Base-by-base conservation (phyloP, 2,888 invertebrate genomes). In the Athripsodes cinereus region DNA sequence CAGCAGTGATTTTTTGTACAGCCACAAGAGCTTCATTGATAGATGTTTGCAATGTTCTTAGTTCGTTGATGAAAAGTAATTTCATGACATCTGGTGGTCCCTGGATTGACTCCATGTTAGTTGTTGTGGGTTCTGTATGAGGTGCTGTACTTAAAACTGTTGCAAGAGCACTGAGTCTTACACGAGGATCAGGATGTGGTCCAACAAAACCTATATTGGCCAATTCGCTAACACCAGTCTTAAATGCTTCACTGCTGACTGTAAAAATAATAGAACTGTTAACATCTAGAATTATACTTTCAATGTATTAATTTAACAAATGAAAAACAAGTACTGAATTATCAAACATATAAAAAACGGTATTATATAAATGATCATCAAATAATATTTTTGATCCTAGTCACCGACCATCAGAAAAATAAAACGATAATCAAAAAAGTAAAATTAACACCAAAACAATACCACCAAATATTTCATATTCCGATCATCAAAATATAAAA, bases 11-110 rank as follows among this genome's bases (percentile, higher is more conserved):
- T 62, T 79, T 84, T 77, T 99, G 99, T 2, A 96, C 91, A 48
- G 86, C 83, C 1, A 97, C 98, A 65, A 99, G 88, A 1, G 92
- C 86, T 72, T 96, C 93, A 73, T 99, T 99, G 53, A 97, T 95
- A 67, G 83, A 84, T 0, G 95, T 96, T 72, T 99, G 98, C 52
- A 98, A 80, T 63, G 88, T 83, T 67, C 94, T 76, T 18, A 96
- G 75, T 70, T 94, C 90, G 67, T 89, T 87, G 62, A 96, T 86
- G 71, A 92, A 92, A 19, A 95, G 74, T 3, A 92, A 76, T 56
- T 88, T 81, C 20, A 92, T 72, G 16, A 90, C 83, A 74, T 90
- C 90, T 1, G 84, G 81, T 13, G 76, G 77, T 59, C 74, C 71
- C 46, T 76, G 69, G 3, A 76, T 68, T 13, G 72, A 55, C 48